Percentiles rank a stretch among this genome's conserved stretches.
Conservation (phyloP, 2,113 vertebrate species). For the Sceloporus undulatus region DNA sequence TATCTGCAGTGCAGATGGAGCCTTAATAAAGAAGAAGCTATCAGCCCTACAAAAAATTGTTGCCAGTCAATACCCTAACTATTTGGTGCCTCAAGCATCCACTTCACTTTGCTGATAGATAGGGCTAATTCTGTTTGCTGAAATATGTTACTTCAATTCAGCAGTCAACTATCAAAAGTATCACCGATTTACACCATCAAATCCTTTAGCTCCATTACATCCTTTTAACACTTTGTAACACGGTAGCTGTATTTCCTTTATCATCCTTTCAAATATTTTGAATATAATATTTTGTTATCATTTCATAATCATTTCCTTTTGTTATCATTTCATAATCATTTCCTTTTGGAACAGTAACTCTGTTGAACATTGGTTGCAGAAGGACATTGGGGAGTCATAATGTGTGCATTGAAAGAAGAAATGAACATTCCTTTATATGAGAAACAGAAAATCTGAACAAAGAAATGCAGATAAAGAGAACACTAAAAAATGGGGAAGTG, state of each 20-base stretch:
- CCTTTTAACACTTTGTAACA: neutral
- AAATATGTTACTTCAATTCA: neutral
- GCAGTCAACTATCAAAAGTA: neutral
- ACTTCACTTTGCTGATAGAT: neutral
- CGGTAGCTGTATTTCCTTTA: neutral
- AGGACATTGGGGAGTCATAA: too few species aligned
- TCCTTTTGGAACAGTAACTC: neutral
- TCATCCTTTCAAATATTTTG: neutral
- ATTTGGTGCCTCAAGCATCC: too few species aligned
- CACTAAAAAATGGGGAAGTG: neutral
- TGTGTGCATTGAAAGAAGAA: neutral
- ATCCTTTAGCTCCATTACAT: neutral
- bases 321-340: neutral
- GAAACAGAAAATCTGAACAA: neutral
- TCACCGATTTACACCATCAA: neutral
- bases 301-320: neutral
- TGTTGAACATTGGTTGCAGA: neutral
- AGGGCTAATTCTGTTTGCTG: too few species aligned
- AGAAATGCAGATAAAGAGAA: neutral
- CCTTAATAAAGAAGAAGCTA: too few species aligned
- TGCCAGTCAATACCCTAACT: too few species aligned
- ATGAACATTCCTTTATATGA: neutral
- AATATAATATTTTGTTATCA: neutral
- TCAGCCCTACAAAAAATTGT: too few species aligned
- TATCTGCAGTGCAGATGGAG: too few species aligned